Conservation (phyloP, 37 sponge, comb jelly and placozoan genomes). For the Agelas oroides region DNA sequence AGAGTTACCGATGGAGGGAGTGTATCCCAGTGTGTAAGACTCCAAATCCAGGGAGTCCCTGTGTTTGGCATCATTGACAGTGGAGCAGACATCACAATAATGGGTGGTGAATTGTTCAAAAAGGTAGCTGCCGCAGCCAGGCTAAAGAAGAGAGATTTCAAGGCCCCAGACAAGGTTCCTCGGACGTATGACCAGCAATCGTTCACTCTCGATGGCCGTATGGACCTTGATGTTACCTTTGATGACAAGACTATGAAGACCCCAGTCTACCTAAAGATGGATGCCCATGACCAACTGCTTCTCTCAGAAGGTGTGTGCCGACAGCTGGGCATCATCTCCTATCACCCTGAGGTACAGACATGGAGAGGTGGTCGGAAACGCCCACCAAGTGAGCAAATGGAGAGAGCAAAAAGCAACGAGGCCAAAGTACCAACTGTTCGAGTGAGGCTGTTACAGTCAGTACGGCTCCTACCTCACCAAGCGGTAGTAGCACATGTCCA, state of each 20-base stretch:
- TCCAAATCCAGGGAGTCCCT: constrained; percentile 32
- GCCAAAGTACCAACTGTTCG: constrained; percentile 16
- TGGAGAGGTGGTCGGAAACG: constrained; percentile 1
- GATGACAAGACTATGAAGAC: constrained; percentile 31
- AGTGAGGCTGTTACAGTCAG: constrained; percentile 6
- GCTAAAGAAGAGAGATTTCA: neutral
- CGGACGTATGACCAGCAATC: constrained; percentile 11
- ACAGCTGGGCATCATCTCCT: constrained; percentile 51
- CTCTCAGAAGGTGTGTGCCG: constrained; percentile 61
- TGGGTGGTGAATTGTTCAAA: constrained; percentile 10
- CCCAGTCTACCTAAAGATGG: constrained; percentile 52
- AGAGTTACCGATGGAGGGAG: constrained; percentile 35
- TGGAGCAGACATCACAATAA: constrained; percentile 33
- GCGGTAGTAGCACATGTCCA: constrained; percentile 9
- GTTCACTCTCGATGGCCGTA: constrained; percentile 38
- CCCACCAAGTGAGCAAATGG: neutral
- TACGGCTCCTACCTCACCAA: constrained; percentile 14
- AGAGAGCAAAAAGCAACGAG: no score
- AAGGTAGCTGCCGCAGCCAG: constrained; percentile 28
- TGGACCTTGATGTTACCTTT: constrained; percentile 42
- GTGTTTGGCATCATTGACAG: constrained; percentile 29
- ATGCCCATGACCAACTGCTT: constrained; percentile 49
- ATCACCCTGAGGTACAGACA: constrained; percentile 34
- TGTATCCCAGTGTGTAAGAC: constrained; percentile 18
- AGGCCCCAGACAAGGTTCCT: constrained; percentile 19